A percentile compares a stretch with the other conserved stretches of the same genome.
Conservation (phyloP, 2,888 invertebrate species). For the Hydraecia micacea region DNA sequence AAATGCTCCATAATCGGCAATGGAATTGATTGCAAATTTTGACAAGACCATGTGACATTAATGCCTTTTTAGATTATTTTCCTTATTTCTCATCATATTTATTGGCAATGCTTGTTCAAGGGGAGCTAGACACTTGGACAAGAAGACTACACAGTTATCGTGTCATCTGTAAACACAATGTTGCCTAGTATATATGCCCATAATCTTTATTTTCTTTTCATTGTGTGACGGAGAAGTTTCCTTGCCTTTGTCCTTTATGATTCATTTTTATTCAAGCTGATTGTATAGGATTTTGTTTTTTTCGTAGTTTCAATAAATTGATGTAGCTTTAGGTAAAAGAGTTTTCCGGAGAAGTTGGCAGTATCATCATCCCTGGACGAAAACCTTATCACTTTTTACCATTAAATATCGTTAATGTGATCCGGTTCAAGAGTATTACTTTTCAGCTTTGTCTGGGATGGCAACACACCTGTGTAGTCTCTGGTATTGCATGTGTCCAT, state of each 20-base stretch:
- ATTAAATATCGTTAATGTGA: not conserved
- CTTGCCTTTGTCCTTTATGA: constrained; percentile 21
- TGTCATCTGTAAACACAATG: not conserved
- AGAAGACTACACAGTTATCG: no score
- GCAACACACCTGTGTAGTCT: not conserved
- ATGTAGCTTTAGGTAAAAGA: not conserved
- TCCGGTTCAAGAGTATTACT: not conserved
- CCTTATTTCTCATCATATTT: not conserved
- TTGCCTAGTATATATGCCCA: not conserved
- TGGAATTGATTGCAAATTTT: not conserved
- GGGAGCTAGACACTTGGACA: not conserved
- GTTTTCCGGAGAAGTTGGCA: not conserved
- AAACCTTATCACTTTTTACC: no score
- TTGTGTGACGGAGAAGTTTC: not conserved
- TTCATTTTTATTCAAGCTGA: constrained; percentile 10
- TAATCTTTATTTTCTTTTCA: not conserved
- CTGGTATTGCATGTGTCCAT: not conserved
- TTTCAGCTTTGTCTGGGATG: not conserved
- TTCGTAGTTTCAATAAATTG: not conserved
- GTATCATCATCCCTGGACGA: not conserved
- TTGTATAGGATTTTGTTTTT: not conserved
- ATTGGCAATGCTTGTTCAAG: no score
- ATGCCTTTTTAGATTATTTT: not conserved
- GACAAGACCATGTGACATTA: not conserved
- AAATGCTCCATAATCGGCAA: not conserved